Conservation (phyloP, 2,797 vertebrate genomes). For the Geotrypetes seraphini region DNA sequence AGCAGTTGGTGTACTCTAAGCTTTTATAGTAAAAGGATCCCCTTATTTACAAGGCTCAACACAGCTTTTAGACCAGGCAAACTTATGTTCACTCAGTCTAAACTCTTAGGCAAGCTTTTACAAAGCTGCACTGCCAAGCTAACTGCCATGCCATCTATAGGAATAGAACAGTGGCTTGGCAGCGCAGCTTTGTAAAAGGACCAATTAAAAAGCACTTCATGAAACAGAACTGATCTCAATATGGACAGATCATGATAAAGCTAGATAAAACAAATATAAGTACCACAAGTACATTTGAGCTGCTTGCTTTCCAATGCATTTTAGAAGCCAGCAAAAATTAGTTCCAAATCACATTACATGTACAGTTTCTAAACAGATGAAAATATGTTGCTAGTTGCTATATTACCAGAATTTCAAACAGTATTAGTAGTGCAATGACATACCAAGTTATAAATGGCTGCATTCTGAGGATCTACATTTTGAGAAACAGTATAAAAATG, state of each 20-base stretch:
- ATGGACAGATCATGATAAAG: not conserved
- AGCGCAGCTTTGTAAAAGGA: too few species aligned
- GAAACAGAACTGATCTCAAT: conserved; percentile 16
- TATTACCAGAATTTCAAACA: conserved; percentile 29
- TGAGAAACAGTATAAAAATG: conserved; percentile 39
- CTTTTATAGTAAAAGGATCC: too few species aligned
- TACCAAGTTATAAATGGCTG: conserved; percentile 43
- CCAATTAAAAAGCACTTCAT: conserved; percentile 12
- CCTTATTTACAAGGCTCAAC: conserved; percentile 27
- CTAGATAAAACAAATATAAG: not conserved
- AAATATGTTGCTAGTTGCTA: too few species aligned
- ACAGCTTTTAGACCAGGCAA: conserved; percentile 9
- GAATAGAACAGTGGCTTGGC: too few species aligned
- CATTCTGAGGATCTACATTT: conserved; percentile 23
- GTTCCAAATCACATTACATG: conserved; percentile 5
- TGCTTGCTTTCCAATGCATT: not conserved
- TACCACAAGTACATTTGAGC: not conserved
- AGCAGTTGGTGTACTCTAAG: too few species aligned
- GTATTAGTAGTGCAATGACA: conserved; percentile 54
- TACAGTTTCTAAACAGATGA: conserved; percentile 26
- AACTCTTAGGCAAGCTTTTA: too few species aligned
- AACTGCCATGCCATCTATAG: too few species aligned
- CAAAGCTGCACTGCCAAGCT: too few species aligned
- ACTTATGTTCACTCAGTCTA: conserved; percentile 15
- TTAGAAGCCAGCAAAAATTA: not conserved